These are phyloP conservation scores for Sesamia nonagrioides DNA, from an alignment of 1,140 invertebrate species.

Conservation along the genomic window DNA sequence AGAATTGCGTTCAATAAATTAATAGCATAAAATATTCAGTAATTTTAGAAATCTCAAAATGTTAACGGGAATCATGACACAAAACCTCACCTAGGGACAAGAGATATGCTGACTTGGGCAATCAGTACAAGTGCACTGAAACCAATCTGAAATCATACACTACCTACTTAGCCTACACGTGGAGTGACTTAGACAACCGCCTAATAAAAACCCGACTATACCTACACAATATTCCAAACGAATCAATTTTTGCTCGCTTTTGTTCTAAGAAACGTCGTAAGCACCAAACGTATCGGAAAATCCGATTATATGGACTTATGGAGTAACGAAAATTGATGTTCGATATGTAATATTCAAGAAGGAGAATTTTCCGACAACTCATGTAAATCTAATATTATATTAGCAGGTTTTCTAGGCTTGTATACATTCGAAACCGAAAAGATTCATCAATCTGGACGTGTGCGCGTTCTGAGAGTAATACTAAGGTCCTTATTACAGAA, in stretches of 20 bases:
- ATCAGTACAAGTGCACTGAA: slow-evolving; percentile 8
- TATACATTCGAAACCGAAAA: no score
- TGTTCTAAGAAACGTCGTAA: background rate
- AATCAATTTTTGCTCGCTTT: slow-evolving; percentile 8
- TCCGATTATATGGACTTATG: background rate
- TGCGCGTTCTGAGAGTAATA: no score
- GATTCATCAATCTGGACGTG: no score
- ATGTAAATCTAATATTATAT: no score
- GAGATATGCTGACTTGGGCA: background rate
- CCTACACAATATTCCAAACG: background rate
- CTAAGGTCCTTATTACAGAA: no score
- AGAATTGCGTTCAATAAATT: background rate
- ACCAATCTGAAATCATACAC: slow-evolving; percentile 64
- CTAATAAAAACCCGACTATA: slow-evolving; percentile 53
- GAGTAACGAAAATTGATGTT: background rate
- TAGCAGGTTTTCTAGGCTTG: no score
- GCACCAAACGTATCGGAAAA: background rate
- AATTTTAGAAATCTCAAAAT: background rate
- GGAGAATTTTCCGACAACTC: background rate
- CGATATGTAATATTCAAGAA: background rate
- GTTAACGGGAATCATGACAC: background rate
- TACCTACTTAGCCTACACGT: slow-evolving; percentile 62
- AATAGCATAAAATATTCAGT: background rate
- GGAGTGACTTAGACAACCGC: slow-evolving; percentile 56
- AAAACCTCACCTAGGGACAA: background rate